These are phyloP conservation scores for Mastomys natalensis DNA, from an alignment of 2,113 vertebrate genomes.

Conservation along the genomic window DNA sequence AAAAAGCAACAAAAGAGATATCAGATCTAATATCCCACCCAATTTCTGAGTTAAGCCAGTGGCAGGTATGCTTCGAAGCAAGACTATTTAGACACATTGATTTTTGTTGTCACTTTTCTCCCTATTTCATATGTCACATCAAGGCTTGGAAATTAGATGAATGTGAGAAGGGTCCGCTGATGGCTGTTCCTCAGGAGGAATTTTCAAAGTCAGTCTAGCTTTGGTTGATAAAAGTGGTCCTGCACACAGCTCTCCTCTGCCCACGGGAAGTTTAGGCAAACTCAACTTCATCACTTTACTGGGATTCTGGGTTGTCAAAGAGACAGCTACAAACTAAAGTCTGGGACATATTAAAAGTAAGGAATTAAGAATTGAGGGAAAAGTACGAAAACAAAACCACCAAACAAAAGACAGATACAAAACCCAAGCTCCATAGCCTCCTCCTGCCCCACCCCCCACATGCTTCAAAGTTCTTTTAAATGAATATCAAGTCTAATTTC, in stretches of 20 bases:
- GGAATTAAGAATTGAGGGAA: neutral
- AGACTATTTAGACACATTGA: conserved; percentile 87
- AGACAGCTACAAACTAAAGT: conserved; percentile 75
- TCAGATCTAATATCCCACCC: conserved; percentile 69
- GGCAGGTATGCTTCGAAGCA: conserved; percentile 82
- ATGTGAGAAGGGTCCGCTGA: conserved; percentile 77
- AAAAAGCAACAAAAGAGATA: conserved; percentile 34
- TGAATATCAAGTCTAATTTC: conserved; percentile 77
- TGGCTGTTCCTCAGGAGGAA: conserved; percentile 82
- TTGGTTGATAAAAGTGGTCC: conserved; percentile 77
- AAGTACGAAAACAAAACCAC: neutral
- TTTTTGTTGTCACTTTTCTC: conserved; percentile 87
- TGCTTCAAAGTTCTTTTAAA: conserved; percentile 83
- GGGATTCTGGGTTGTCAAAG: conserved; percentile 66
- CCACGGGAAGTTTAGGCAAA: conserved; percentile 70
- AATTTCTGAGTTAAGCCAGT: conserved; percentile 75
- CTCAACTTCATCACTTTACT: conserved; percentile 42
- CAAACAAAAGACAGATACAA: neutral
- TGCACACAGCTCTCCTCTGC: conserved; percentile 61
- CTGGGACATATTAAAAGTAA: conserved; percentile 74
- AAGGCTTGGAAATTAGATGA: conserved; percentile 87
- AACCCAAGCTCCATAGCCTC: conserved; percentile 61
- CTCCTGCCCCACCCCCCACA: conserved; percentile 42
- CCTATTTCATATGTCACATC: conserved; percentile 86
- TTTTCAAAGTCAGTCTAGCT: conserved; percentile 84